phyloP scores from a whole-genome alignment of 1,140 invertebrate species.

The Brachionus rubens region DNA sequence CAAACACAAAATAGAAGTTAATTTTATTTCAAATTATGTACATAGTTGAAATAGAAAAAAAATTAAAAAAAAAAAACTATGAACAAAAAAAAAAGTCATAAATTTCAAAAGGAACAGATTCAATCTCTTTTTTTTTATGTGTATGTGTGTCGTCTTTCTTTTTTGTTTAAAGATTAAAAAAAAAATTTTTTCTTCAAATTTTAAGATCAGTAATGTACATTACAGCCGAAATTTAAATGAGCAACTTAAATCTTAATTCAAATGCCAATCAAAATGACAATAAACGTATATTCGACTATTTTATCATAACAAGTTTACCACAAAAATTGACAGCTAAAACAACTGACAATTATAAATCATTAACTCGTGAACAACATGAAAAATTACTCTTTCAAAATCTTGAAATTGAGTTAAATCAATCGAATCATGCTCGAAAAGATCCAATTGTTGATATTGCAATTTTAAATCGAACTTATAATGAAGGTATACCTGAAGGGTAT shows the following conservation, averaged over 20 bases:
- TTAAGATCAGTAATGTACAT: too few species aligned
- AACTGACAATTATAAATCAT: slow-evolving; percentile 50
- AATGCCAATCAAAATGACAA: slow-evolving; percentile 50
- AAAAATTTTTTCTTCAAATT: too few species aligned
- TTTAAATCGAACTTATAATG: slow-evolving; percentile 81
- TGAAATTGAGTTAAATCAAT: background rate
- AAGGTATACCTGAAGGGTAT: slow-evolving; percentile 64
- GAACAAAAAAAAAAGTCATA: too few species aligned
- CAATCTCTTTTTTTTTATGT: too few species aligned
- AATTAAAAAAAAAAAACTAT: background rate
- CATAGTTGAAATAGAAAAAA: background rate
- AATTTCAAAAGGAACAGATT: too few species aligned
- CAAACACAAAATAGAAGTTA: slow-evolving; percentile 1
- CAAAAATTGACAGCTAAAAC: slow-evolving; percentile 67
- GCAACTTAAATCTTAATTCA: background rate
- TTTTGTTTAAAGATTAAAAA: too few species aligned
- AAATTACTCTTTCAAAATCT: slow-evolving; percentile 4
- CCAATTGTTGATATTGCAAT: slow-evolving; percentile 92
- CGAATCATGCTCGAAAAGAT: slow-evolving; percentile 64
- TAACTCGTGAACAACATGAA: background rate
- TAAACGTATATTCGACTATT: slow-evolving; percentile 73
- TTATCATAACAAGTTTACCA: slow-evolving; percentile 90
- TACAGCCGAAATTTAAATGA: too few species aligned
- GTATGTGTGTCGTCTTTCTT: too few species aligned
- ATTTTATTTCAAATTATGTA: slow-evolving; percentile 29